Conservation (phyloP, 2,113 vertebrate species). For the Notechis scutatus region DNA sequence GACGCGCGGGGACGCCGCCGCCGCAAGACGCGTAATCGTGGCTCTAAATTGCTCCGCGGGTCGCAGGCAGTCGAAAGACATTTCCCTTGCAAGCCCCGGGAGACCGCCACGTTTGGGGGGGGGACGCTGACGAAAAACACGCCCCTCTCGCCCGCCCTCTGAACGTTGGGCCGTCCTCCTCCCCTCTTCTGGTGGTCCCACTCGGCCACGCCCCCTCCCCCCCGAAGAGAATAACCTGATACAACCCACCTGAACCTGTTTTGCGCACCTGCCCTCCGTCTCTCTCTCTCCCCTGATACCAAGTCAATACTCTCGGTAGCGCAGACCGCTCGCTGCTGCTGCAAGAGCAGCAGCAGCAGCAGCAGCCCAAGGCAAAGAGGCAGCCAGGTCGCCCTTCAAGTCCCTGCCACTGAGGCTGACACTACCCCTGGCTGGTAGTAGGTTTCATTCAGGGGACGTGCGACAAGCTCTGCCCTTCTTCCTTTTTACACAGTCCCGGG, state of each 20-base stretch:
- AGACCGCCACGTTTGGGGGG: neutral
- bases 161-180: neutral
- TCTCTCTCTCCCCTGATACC: neutral
- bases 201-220: neutral
- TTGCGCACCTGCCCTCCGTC: neutral
- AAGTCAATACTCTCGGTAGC: neutral
- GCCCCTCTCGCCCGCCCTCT: neutral
- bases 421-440: neutral
- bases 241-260: neutral
- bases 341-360: no score
- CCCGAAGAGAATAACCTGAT: neutral
- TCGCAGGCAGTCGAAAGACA: neutral
- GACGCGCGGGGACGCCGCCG: fast-evolving
- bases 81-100: neutral
- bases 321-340: neutral
- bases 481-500: neutral
- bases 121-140: neutral
- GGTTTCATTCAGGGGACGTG: neutral
- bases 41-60: neutral
- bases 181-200: neutral
- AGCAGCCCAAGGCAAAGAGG: neutral
- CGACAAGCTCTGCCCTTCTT: neutral
- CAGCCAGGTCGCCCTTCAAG: neutral
- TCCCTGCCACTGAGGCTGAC: neutral
- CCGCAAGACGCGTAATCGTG: neutral